Conservation (phyloP, 2,113 vertebrate genomes). For the Ochotona curzoniae region DNA sequence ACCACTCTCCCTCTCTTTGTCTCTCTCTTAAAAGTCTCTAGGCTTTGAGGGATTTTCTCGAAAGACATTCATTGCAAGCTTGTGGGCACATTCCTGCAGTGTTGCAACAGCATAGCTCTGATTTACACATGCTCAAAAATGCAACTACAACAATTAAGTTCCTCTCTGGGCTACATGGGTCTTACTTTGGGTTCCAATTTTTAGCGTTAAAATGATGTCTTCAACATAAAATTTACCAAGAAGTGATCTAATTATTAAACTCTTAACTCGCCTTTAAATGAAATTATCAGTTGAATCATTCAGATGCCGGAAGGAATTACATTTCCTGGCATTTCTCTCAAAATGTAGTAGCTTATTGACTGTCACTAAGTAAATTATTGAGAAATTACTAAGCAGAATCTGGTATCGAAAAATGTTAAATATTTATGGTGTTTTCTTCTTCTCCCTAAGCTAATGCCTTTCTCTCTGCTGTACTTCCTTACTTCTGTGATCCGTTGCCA, state of each 20-base stretch:
- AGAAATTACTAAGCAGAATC: neutral
- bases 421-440: neutral
- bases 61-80: neutral
- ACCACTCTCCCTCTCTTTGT: neutral
- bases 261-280: neutral
- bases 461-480: neutral
- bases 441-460: neutral
- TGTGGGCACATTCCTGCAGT: neutral
- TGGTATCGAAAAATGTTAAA: neutral
- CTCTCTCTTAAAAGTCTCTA: neutral
- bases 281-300: too few relatives aligned
- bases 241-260: neutral
- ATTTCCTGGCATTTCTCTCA: neutral
- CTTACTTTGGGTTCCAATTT: neutral
- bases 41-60: neutral
- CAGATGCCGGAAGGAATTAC: too few relatives aligned
- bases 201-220: neutral
- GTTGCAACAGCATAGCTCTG: neutral
- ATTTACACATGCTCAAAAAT: neutral
- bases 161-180: neutral
- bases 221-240: neutral
- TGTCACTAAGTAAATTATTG: neutral
- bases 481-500: neutral
- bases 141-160: neutral
- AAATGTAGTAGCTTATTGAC: neutral